Evolutionary conservation across 2,888 invertebrate species (phyloP), one percentile per base, ranked within the genome.

Genomic region (Amaurobius ferox): DNA sequence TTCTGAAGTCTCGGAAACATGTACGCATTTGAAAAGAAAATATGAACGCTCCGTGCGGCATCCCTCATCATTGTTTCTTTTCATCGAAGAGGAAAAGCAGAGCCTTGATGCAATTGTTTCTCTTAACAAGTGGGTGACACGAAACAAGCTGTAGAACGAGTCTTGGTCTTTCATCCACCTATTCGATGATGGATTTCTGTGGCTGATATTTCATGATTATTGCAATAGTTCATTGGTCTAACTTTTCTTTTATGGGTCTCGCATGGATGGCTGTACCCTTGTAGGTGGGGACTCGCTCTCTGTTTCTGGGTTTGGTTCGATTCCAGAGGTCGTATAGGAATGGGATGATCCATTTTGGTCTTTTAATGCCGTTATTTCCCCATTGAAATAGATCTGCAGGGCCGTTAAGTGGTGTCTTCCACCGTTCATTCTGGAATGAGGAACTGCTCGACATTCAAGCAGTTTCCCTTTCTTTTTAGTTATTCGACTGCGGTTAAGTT

Each of bases 191-290:
- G 23, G 55, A 55, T 55, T 55, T 55, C 55, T 23, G 23, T 55
- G 23, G 55, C 7, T 55, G 23, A 6, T 55, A 55, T 55, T 55
- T 55, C 23, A 55, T 23, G 55, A 55, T 55, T 3, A 23, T 1
- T 55, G 55, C 55, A 55, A 55, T 55, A 55, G 55, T 55, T 55
- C 55, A 55, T 55, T 55, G 55, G 55, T 55, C 55, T 16, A 55
- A n/a, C 19, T 23, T 55, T 55, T 44, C 23, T 55, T n/a, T 55
- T 23, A 23, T 55, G 23, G 19, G 3, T 11, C 11, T 19, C 23
- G 55, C 55, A 23, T 55, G 55, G 55, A 23, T 55, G 55, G 23
- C 5, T 55, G 19, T 55, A 35, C 35, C 35, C 35, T 35, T 35
- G 35, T 35, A 35, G 9, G 5, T 7, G 35, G 35, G 6, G 35